Evolutionary conservation across 2,888 invertebrate genomes (phyloP), one percentile per base, ranked within the genome.

Genomic region (Auanema sp.): DNA sequence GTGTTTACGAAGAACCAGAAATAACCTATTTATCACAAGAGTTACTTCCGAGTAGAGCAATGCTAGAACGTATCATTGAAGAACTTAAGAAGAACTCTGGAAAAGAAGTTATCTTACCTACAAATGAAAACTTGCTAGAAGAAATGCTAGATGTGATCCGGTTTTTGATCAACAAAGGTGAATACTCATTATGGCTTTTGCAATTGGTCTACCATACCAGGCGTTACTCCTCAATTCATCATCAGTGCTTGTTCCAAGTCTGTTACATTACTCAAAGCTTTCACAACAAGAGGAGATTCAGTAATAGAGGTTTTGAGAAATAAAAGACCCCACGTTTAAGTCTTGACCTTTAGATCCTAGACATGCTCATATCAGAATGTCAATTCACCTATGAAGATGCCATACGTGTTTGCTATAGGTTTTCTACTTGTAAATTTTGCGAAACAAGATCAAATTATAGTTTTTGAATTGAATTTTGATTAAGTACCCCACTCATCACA

Each of bases 351-450:
- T 58, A 77, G 66, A 57, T 74, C 14, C 58, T 79, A 23, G 61
- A 71, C 10, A 44, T 67, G 18, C 64, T 79, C 44, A 71, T 73
- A 49, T 69, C 70, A 40, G 60, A 63, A 23, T 69, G 71, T 52
- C 58, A 62, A 50, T 53, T 79, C 53, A 77, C 71, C 23, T 77
- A 66, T 49, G 79, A 79, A 24, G 73, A 75, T 58, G 65, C 76
- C 1, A 67, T 79, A 51, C 65, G 77, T 8, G 58, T 79, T 18
- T 60, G 72, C 33, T 66, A 75, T 78, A 53, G 56, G 69, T 67
- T 60, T 24, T 23, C 42, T 50, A 50, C 43, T 24, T 49, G 4
- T 23, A 50, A 53, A 50, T 42, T 16, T 60, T 41, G 21, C 3
- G 21, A 47, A 18, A 47, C 47, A 18, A 47, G 21, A 47, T 47